Evolutionary conservation across 2,888 invertebrate genomes (phyloP).

Genomic region (Pteria penguin): DNA sequence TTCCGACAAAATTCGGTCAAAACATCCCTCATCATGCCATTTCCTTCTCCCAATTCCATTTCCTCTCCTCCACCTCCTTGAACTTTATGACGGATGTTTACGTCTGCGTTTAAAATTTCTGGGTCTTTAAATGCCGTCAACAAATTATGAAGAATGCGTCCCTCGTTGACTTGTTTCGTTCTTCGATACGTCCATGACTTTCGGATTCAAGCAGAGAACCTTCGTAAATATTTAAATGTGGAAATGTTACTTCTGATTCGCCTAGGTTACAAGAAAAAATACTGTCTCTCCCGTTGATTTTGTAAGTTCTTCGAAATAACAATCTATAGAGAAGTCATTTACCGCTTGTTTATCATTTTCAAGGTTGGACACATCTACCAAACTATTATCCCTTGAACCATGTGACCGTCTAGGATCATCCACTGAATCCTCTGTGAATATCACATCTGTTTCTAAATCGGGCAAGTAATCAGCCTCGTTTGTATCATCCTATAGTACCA

Average conservation of each 20-base stretch:
- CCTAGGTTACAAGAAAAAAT: not conserved
- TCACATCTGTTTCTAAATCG: not conserved
- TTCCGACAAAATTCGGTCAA: not conserved
- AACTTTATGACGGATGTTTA: not conserved
- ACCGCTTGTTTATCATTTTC: not conserved
- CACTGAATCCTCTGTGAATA: not conserved
- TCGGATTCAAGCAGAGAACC: not conserved
- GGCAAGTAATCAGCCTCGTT: not conserved
- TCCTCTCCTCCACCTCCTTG: not conserved
- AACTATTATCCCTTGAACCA: not conserved
- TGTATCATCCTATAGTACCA: conserved; percentile 17
- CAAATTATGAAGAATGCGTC: not conserved
- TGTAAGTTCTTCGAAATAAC: not conserved
- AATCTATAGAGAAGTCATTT: not conserved
- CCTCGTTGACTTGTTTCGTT: not conserved
- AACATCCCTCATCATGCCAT: not conserved
- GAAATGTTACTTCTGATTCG: not conserved
- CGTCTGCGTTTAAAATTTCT: not conserved
- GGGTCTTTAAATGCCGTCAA: not conserved
- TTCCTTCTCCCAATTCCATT: not conserved
- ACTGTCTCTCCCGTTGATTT: no score
- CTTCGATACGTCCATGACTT: not conserved
- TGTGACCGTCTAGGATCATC: not conserved
- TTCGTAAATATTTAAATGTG: not conserved
- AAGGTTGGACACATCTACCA: not conserved